Conservation (phyloP, 2,113 vertebrate genomes). For the Ammospiza nelsoni region DNA sequence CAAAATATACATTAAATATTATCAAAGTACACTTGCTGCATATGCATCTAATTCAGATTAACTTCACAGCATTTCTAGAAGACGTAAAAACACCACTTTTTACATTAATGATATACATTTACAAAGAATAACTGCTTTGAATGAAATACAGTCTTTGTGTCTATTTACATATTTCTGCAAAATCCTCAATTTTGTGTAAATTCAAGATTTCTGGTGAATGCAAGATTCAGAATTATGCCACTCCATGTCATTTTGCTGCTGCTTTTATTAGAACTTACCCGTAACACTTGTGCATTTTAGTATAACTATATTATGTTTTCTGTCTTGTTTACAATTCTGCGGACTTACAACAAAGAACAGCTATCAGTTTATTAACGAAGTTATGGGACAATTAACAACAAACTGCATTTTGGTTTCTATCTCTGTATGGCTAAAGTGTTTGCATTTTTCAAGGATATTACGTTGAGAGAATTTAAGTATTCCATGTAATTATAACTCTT, state of each 20-base stretch:
- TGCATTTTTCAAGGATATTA: slow-evolving; percentile 1
- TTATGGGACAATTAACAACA: slow-evolving; percentile 27
- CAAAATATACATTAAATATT: slow-evolving; percentile 20
- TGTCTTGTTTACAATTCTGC: slow-evolving; percentile 29
- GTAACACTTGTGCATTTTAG: slow-evolving; percentile 60
- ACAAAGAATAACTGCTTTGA: slow-evolving; percentile 20
- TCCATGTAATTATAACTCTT: slow-evolving; percentile 36
- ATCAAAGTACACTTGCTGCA: slow-evolving; percentile 40
- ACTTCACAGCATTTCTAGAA: slow-evolving; percentile 9
- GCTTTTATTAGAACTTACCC: slow-evolving; percentile 71
- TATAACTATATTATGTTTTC: background rate
- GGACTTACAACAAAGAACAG: slow-evolving; percentile 30
- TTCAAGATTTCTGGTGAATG: slow-evolving; percentile 28
- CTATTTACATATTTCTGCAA: slow-evolving; percentile 55
- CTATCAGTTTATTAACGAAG: slow-evolving; percentile 12
- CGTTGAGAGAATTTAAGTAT: slow-evolving; percentile 3
- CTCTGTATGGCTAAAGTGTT: slow-evolving; percentile 3
- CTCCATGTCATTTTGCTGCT: background rate
- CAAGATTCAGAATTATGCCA: slow-evolving; percentile 36
- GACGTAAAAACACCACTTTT: slow-evolving; percentile 19
- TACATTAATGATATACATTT: slow-evolving; percentile 51
- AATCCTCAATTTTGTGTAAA: slow-evolving; percentile 17
- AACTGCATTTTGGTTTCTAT: slow-evolving; percentile 43
- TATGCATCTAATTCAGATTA: slow-evolving; percentile 11
- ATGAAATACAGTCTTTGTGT: slow-evolving; percentile 41